phyloP scores from a whole-genome alignment of 30 jellyfish, hydroid and myxozoan genomes.

The Turritopsis rubra region DNA sequence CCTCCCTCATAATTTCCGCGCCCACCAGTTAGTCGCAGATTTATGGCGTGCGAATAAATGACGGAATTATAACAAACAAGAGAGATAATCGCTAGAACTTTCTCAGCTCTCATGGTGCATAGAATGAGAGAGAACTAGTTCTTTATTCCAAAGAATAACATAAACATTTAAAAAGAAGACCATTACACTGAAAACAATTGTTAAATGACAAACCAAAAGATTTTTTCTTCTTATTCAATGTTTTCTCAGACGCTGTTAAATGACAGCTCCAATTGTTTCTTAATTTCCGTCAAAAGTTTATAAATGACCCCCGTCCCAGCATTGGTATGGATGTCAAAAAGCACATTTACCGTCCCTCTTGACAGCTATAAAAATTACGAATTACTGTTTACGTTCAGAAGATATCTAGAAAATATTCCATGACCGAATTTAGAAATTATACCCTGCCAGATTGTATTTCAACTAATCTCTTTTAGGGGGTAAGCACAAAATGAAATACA shows the following conservation, averaged over 20 bases:
- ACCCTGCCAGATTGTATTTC: not conserved
- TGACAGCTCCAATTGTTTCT: not conserved
- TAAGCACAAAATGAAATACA: not conserved
- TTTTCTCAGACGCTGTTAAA: not conserved
- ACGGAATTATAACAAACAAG: not conserved
- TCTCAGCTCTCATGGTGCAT: not conserved
- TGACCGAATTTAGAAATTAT: not conserved
- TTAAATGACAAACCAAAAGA: not conserved
- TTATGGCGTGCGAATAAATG: not conserved
- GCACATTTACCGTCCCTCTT: not conserved
- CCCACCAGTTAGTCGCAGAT: slow-evolving; percentile 74
- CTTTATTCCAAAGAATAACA: not conserved
- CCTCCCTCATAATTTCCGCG: slow-evolving; percentile 50
- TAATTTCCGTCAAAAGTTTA: not conserved
- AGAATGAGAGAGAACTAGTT: not conserved
- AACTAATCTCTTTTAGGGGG: not conserved
- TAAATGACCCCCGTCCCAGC: not conserved
- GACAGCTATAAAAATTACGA: not conserved
- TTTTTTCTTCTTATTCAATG: not conserved
- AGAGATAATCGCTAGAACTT: not conserved
- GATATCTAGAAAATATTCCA: not conserved
- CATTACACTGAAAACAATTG: not conserved
- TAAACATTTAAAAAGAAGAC: too few species aligned
- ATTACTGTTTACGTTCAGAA: not conserved
- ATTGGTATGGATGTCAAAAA: too few species aligned